Base-by-base conservation (phyloP, 2,113 vertebrate genomes). In the Prinia subflava region DNA sequence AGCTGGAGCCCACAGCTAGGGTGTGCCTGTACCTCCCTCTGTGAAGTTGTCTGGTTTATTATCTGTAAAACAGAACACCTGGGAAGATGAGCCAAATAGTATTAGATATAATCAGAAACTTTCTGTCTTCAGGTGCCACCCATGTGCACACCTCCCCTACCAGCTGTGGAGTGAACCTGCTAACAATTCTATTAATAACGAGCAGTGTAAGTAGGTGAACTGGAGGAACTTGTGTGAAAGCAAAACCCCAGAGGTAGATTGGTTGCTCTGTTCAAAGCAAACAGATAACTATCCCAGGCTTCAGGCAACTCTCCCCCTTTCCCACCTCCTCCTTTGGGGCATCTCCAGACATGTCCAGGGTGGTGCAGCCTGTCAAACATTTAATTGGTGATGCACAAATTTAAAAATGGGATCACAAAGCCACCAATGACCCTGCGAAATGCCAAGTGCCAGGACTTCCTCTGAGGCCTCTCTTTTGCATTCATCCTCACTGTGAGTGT, bases 71-170 rank as follows among this genome's bases (percentile, higher is more conserved):
- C 65, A 93, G 95, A 92, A 84, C 90, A 95, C 95, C 95, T 93
- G 92, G 90, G 88, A 95, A 93, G 88, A 91, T 56, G 89, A 95
- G 94, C 96, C 95, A 94, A 95, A 8, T 11, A 77, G 53, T 87
- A 39, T 56, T 82, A 96, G 96, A 96, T 96, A 71, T 14, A 71
- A 97, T 97, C 96, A 96, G 90, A 95, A 87, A 82, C 77, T 91
- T 96, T 96, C 95, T 96, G 95, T 97, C 96, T 97, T 96, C 93
- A 89, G 92, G 90, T 96, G 95, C 95, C 96, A 96, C 94, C 96
- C 95, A 96, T 96, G 94, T 84, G 93, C 95, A 95, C 95, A 93
- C 94, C 93, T 96, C 84, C 94, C 86, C 93, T 92, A 95, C 49
- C 28, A 97, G 95, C 95, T 96, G 96, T 79, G 90, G 92, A 97